A percentile compares a stretch with the other conserved stretches of the same genome.
phyloP scores from a whole-genome alignment of 1,140 invertebrate genomes.

The Tyrophagus putrescentiae region DNA sequence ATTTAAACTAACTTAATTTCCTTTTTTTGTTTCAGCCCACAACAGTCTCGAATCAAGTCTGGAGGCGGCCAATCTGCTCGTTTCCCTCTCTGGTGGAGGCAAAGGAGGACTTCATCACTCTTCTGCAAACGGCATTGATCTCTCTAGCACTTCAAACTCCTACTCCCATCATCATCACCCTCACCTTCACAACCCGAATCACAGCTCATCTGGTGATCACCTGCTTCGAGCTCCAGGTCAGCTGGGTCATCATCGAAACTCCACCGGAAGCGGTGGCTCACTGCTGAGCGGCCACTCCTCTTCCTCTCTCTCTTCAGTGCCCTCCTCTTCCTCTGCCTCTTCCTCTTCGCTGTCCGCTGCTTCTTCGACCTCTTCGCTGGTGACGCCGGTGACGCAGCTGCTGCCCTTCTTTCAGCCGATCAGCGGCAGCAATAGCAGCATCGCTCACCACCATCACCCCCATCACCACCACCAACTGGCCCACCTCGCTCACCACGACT shows the following conservation, averaged over 20 bases:
- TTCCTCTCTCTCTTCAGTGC: neutral
- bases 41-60: too few species aligned
- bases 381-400: constrained; percentile 10
- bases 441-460: neutral
- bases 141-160: too few species aligned
- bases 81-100: too few species aligned
- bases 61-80: too few species aligned
- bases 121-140: too few species aligned
- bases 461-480: neutral
- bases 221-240: too few species aligned
- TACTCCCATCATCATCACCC: neutral
- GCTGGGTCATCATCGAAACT: too few species aligned
- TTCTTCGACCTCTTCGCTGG: neutral
- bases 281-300: neutral
- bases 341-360: neutral
- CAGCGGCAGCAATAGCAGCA: neutral
- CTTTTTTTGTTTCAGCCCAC: too few species aligned
- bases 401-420: constrained; percentile 18
- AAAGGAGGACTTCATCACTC: too few species aligned
- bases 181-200: neutral
- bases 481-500: neutral
- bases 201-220: too few species aligned
- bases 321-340: neutral
- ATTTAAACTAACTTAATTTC: too few species aligned
- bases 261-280: neutral